Evolutionary conservation across 2,888 invertebrate species (phyloP), one percentile per base, ranked within the genome.

Genomic region (Galerucella calmariensis): DNA sequence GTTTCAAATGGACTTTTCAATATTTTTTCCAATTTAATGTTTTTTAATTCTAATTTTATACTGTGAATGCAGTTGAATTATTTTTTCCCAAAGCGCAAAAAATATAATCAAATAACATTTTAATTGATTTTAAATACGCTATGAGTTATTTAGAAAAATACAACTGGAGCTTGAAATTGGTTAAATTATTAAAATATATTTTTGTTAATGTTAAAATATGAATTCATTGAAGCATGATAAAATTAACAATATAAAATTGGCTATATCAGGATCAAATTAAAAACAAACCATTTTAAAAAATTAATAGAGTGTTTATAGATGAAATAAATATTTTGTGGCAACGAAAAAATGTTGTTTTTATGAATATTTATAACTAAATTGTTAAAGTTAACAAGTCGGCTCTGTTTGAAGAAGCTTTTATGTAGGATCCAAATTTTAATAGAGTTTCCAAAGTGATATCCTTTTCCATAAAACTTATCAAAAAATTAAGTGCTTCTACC

Each of bases 401-500:
- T n/a, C 51, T 51, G 51, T 51, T 6, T n/a, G 35, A 41, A n/a
- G 51, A 3, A 51, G n/a, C 51, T 48, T 24, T 66, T 24, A 20
- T 66, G 24, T 46, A 66, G 11, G 24, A 44, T 20, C 44, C 20
- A 8, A 44, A 66, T 66, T 66, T 24, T 51, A 66, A 51, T 48
- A 48, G 48, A 66, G 48, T 20, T 66, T 46, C 46, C 51, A 46
- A 51, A 66, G 48, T n/a, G 51, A 66, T 66, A 66, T 66, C 4
- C 20, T 24, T 48, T 20, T 48, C 51, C 10, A 66, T 66, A 66
- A 66, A 65, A 41, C 41, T 20, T 20, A 63, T 12, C 20, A 48
- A n/a, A 48, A 51, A 51, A 51, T 59, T 59, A 59, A 59, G 59
- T 59, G 59, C 27, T 59, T 59, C 10, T 16, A 51, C 51, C n/a